Evolutionary conservation across 2,113 vertebrate species (phyloP), one percentile per base, ranked within the genome.

Genomic region (Scomber colias): DNA sequence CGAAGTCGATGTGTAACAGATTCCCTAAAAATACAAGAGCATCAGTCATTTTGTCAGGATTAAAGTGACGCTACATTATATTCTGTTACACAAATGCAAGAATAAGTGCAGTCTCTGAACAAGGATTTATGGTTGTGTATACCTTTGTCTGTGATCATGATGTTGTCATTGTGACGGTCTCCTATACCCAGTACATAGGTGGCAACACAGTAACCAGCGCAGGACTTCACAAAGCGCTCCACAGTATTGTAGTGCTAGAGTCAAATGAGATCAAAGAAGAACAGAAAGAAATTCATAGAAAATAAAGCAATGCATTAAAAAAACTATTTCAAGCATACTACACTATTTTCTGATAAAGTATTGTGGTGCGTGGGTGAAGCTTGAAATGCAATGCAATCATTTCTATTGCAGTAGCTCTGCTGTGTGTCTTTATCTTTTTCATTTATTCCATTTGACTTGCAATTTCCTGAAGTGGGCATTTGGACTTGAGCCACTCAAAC

Each of bases 151-250:
- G 94, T 94, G 70, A 96, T 94, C 95, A 96, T 96, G 85, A 96
- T 96, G 92, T 96, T 96, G 90, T 96, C 95, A 49, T 95, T 96
- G 89, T 96, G 95, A 15, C 95, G 94, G 51, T 96, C 95, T 10
- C 95, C 95, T 55, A 96, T 95, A 1, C 95, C 95, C 77, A 96
- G 76, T 0, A 96, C 93, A 5, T 95, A 96, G 0, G 95, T 96
- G 59, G 95, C 95, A 56, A 95, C 94, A 11, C 95, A 96, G 82
- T 96, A 96, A 2, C 95, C 95, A 2, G 95, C 95, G 30, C 95
- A 95, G 11, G 95, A 96, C 64, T 91, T 95, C 64, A 95, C 93
- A 82, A 96, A 96, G 30, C 77, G 90, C 71, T 96, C 95, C 88
- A 93, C 87, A 0, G 88, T 92, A 64, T 92, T 87, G 75, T 90